Evolutionary conservation across 2,888 invertebrate species (phyloP), one percentile per base, ranked within the genome.

Genomic region (Eupithecia subumbrata): DNA sequence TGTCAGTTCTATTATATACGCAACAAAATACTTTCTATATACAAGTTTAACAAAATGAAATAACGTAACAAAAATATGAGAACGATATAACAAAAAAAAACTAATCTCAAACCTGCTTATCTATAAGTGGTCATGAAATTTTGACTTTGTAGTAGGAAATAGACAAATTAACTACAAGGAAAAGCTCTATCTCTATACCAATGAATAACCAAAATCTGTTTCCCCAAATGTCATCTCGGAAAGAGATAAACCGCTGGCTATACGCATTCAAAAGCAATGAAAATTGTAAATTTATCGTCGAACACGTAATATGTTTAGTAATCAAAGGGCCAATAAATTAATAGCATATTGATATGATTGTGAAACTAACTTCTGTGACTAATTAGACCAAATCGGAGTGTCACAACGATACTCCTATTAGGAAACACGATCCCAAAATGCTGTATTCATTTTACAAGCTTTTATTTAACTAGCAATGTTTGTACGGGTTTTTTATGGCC

Each of bases 381-480:
- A 71, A 74, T 71, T 71, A 74, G 71, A 64, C 64, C 64, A 64
- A 64, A 64, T 56, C 34, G 43, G 37, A 74, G 67, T 74, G 74
- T 74, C 71, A 70, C 60, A 25, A 25, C 56, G 71, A 43, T 30
- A 56, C 25, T 71, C 30, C 66, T 16, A 43, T 66, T 70, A 66
- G 11, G 22, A 60, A 60, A 60, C 60, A 60, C 25, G 60, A 25
- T 60, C 60, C 60, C 12, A 14, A 60, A 56, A 60, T 25, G 56
- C 3, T 3, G 11, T 56, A 22, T 56, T 56, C n/a, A 4, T 22
- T 56, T 56, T 56, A 52, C n/a, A n/a, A n/a, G n/a, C n/a, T n/a
- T n/a, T n/a, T n/a, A n/a, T n/a, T n/a, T n/a, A n/a, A n/a, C n/a
- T n/a, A n/a, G n/a, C n/a, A n/a, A n/a, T n/a, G n/a, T n/a, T n/a